Evolutionary conservation across 2,888 invertebrate species (phyloP), one percentile per base, ranked within the genome.

Genomic region (Lymantria monacha): DNA sequence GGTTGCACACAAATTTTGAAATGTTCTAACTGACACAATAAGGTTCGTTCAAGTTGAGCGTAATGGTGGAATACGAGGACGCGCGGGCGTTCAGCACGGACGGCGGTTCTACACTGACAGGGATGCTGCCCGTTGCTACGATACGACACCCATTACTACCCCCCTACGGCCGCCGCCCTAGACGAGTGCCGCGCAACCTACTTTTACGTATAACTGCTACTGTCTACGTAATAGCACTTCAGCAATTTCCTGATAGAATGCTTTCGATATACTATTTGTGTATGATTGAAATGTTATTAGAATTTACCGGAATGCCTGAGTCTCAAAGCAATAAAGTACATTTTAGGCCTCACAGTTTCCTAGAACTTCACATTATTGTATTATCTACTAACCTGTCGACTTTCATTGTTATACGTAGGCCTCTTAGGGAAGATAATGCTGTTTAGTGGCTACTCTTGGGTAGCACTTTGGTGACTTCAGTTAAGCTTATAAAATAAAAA

Each of bases 121-220:
- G 90, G 90, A 91, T 88, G 89, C 90, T 89, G 89, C 59, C 59
- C 63, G 90, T 91, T 91, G 90, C 90, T 88, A 88, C 74, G 90
- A 83, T 88, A 91, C 89, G 68, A 70, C 79, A 72, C 81, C 83
- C 82, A 70, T 69, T 68, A 67, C 81, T 81, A 79, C 83, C 86
- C 84, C 80, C 76, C 64, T 59, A 69, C 79, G 79, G 78, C 76
- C 76, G 79, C 87, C 87, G 87, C 89, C 89, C 87, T 85, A 83
- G 78, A 81, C 81, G 81, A 80, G 74, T 74, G 71, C 70, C 57
- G 70, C 79, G 75, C 90, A 90, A 89, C 90, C 89, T 85, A 89
- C 80, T 87, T 90, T 81, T 83, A 84, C 79, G 79, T 85, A 87
- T 84, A 87, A 72, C 72, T 68, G 80, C 82, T 72, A 82, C 84